Conservation (phyloP, 2,888 invertebrate genomes). For the Drosophila anomalata region DNA sequence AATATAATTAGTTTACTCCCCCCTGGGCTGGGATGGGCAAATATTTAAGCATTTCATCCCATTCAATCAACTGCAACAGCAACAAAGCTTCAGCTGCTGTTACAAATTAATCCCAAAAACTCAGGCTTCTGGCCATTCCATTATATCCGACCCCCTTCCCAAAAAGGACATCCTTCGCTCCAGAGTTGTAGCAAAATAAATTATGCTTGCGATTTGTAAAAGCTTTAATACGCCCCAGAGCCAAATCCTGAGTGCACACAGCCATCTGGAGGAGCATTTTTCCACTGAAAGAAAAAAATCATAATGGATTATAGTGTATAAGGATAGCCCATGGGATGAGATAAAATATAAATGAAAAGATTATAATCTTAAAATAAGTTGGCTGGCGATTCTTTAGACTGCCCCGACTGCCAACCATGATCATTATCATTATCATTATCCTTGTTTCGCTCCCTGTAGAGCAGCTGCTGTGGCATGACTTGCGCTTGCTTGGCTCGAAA, state of each 20-base stretch:
- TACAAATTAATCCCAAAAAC: conserved; percentile 51
- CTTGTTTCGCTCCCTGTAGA: conserved; percentile 24
- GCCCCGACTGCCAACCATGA: not conserved
- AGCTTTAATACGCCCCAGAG: conserved; percentile 77
- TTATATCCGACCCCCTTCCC: conserved; percentile 24
- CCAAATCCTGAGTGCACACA: conserved; percentile 74
- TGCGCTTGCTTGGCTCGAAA: conserved; percentile 53
- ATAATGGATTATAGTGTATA: too few relatives aligned
- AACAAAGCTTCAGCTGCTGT: conserved; percentile 29
- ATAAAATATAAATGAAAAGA: not conserved
- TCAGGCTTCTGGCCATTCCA: conserved; percentile 40
- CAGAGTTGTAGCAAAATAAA: conserved; percentile 68
- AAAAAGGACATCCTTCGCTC: conserved; percentile 13
- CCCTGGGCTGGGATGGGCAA: conserved; percentile 6
- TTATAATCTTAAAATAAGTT: not conserved
- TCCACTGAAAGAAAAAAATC: conserved; percentile 21
- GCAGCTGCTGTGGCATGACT: conserved; percentile 42
- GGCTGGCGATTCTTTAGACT: not conserved
- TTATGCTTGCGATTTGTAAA: conserved; percentile 77
- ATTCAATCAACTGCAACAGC: conserved; percentile 45
- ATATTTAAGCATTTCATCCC: conserved; percentile 24
- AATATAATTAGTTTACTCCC: conserved; percentile 33
- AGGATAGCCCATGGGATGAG: not conserved
- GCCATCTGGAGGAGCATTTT: conserved; percentile 35
- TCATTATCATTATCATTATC: conserved; percentile 17